phyloP scores from a whole-genome alignment of 2,888 invertebrate species.

The Apomyelois bistriatella region DNA sequence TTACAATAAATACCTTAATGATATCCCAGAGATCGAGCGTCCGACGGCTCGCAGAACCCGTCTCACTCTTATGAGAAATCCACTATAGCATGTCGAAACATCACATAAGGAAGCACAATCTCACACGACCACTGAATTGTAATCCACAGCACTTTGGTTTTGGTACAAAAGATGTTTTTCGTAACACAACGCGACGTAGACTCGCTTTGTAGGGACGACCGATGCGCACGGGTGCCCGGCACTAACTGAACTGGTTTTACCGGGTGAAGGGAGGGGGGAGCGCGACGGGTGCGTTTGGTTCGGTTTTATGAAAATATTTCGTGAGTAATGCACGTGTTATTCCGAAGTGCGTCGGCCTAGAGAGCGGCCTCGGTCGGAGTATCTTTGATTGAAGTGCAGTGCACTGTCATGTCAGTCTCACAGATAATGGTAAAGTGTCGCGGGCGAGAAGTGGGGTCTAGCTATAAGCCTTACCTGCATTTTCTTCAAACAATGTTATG shows the following conservation, averaged over 20 bases:
- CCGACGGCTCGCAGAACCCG: constrained; percentile 66
- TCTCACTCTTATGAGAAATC: constrained; percentile 72
- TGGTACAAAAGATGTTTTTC: constrained; percentile 67
- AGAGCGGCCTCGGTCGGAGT: constrained; percentile 63
- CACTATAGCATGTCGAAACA: constrained; percentile 69
- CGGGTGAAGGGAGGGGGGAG: constrained; percentile 47
- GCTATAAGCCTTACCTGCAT: too few species aligned
- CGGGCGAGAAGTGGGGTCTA: constrained; percentile 26
- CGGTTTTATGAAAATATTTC: constrained; percentile 80
- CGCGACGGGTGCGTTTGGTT: constrained; percentile 70
- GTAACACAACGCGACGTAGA: constrained; percentile 64
- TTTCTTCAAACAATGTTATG: too few species aligned
- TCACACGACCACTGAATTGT: constrained; percentile 65
- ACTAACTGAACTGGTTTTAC: constrained; percentile 76
- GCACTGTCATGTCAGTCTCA: constrained; percentile 35
- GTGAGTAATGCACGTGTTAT: constrained; percentile 80
- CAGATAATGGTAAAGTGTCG: constrained; percentile 47
- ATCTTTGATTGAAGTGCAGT: constrained; percentile 69
- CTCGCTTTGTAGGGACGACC: constrained; percentile 44
- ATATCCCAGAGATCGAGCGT: constrained; percentile 78
- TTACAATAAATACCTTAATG: constrained; percentile 81
- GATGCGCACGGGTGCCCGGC: constrained; percentile 75
- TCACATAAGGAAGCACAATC: constrained; percentile 70
- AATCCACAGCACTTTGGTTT: constrained; percentile 76
- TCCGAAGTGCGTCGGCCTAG: constrained; percentile 74